Conservation (phyloP, 2,888 invertebrate genomes). For the Panorpa germanica region DNA sequence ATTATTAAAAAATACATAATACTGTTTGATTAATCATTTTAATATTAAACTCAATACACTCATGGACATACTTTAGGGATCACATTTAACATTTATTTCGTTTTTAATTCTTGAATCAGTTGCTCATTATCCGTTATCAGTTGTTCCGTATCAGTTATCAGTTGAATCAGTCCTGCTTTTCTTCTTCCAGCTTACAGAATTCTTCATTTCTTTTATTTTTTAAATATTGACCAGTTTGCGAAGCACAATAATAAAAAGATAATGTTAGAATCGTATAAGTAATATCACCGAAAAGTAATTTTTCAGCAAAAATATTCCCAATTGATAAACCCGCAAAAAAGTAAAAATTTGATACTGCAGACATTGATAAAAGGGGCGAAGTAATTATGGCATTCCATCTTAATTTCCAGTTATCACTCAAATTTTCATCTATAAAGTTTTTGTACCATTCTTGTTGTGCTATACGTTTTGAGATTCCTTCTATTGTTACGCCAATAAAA, state of each 20-base stretch:
- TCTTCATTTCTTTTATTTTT: slow-evolving; percentile 9
- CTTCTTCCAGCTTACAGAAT: slow-evolving; percentile 3
- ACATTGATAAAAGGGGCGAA: slow-evolving; percentile 56
- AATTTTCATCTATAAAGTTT: slow-evolving; percentile 21
- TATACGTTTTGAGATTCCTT: slow-evolving; percentile 36
- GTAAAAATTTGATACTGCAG: slow-evolving; percentile 73
- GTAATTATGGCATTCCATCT: slow-evolving; percentile 48
- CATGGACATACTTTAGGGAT: too few species aligned
- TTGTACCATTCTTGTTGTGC: slow-evolving; percentile 27
- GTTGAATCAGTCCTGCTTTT: too few species aligned
- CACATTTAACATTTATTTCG: too few species aligned
- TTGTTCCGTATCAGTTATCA: too few species aligned
- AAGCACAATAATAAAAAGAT: slow-evolving; percentile 23
- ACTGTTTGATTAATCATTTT: too few species aligned
- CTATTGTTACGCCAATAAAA: slow-evolving; percentile 57
- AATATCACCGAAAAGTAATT: slow-evolving; percentile 26
- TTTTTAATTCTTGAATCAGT: too few species aligned
- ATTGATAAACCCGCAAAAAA: slow-evolving; percentile 62
- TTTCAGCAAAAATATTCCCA: slow-evolving; percentile 47
- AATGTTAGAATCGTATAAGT: slow-evolving; percentile 20
- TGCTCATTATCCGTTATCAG: too few species aligned
- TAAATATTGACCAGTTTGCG: slow-evolving; percentile 21
- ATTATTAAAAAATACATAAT: too few species aligned
- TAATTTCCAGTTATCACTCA: slow-evolving; percentile 24
- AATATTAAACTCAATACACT: too few species aligned